phyloP scores from a whole-genome alignment of 1,140 invertebrate genomes.

The Drosophila paulistorum region DNA sequence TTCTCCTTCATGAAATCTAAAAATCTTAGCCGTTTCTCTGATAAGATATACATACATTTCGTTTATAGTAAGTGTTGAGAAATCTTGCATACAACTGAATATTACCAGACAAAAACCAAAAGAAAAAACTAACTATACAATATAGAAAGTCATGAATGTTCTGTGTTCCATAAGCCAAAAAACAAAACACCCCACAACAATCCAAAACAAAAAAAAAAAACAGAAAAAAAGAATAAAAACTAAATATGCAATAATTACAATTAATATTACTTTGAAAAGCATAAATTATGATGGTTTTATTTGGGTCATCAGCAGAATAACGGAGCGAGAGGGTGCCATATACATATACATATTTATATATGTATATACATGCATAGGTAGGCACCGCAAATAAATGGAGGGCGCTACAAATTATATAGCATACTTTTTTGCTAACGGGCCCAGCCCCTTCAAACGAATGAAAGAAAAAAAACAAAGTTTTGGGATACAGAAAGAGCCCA shows the following conservation, averaged over 20 bases:
- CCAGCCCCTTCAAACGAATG: neutral
- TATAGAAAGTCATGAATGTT: conserved; percentile 56
- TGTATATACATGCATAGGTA: too few relatives aligned
- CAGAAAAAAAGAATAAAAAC: conserved; percentile 27
- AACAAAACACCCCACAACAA: conserved; percentile 30
- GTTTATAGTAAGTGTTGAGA: conserved; percentile 19
- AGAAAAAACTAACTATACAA: neutral
- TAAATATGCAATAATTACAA: conserved; percentile 61
- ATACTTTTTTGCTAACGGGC: conserved; percentile 4
- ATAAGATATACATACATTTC: neutral
- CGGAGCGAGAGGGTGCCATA: neutral
- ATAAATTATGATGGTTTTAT: conserved; percentile 27
- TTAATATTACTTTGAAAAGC: conserved; percentile 57
- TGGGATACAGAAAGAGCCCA: conserved; percentile 13
- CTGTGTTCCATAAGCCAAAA: conserved; percentile 43
- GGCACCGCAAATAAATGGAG: neutral
- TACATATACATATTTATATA: too few relatives aligned
- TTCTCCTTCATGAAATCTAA: neutral
- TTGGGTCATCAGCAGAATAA: conserved; percentile 33
- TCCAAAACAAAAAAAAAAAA: conserved; percentile 23
- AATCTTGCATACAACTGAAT: conserved; percentile 12
- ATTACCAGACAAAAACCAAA: conserved; percentile 9
- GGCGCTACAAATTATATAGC: conserved; percentile 4
- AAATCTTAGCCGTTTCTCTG: neutral
- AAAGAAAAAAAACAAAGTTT: conserved; percentile 1